Evolutionary conservation across 2,797 vertebrate species (phyloP).

Genomic region (Botia kubotai): DNA sequence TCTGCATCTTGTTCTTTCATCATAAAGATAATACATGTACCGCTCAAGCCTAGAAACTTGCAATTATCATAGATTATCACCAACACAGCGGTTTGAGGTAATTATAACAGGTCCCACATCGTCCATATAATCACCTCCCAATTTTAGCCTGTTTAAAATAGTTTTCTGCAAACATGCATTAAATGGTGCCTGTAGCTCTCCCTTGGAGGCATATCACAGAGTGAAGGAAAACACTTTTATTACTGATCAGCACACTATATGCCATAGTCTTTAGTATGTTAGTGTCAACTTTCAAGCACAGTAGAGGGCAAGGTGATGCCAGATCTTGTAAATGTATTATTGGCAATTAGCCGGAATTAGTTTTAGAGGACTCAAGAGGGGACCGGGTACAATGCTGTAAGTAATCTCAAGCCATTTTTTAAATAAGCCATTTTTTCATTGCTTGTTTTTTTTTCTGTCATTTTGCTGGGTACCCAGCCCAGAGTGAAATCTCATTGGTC

Average conservation of each 20-base stretch:
- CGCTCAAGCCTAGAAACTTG: constrained; percentile 72
- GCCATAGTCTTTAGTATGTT: constrained; percentile 2
- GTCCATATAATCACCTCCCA: constrained; percentile 75
- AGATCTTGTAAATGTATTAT: constrained; percentile 44
- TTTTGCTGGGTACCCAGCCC: too few relatives aligned
- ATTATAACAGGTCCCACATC: constrained; percentile 78
- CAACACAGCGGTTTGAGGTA: constrained; percentile 76
- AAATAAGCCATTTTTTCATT: too few relatives aligned
- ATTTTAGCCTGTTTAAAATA: constrained; percentile 63
- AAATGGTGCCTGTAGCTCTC: constrained; percentile 48
- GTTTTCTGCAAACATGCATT: constrained; percentile 52
- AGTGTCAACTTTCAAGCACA: not conserved
- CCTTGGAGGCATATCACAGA: constrained; percentile 48
- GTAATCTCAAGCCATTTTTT: not conserved
- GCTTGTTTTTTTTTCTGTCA: too few relatives aligned
- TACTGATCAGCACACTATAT: constrained; percentile 19
- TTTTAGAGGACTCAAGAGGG: constrained; percentile 46
- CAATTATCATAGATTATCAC: constrained; percentile 82
- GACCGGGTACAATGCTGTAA: not conserved
- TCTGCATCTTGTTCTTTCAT: constrained; percentile 73
- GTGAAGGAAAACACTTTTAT: constrained; percentile 21
- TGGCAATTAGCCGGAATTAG: constrained; percentile 50
- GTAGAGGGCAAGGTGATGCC: constrained; percentile 35
- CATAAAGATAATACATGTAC: constrained; percentile 76
- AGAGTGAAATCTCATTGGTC: too few relatives aligned